Base-by-base conservation (phyloP, 2,797 vertebrate species). In the Danio choprae region DNA sequence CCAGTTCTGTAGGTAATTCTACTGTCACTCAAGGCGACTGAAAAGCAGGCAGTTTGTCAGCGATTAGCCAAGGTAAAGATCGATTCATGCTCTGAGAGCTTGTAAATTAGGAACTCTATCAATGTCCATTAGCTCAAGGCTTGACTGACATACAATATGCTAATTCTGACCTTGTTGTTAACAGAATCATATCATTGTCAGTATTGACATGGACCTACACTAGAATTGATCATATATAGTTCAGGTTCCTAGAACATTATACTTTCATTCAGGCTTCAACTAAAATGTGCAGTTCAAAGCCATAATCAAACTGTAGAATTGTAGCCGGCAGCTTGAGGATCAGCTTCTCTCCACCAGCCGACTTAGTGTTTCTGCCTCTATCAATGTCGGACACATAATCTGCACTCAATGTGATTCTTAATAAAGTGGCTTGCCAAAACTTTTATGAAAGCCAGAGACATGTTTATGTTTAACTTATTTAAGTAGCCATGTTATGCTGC, bases 111-210 rank as follows among this genome's bases (percentile, higher is more conserved):
- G 68, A 84, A 81, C 77, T 79, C 74, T 75, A 72, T 84, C 80
- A 81, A 62, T 84, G 76, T 56, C 82, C 82, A 74, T 87, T 84
- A 85, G 51, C 63, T 59, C 58, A 84, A 64, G 58, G 38, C 72
- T 79, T 74, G 74, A 82, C 77, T 83, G 83, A 80, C 85, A 85
- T 77, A 29, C 29, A 29, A 29, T 29, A 82, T 86, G 85, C 82
- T 84, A 85, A 86, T 85, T 81, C 59, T 65, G 85, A 84, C 82
- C 85, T 84, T 83, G 82, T 81, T 83, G 67, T 79, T 81, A 53
- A 48, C 40, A 55, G 40, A 43, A 9, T 40, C 65, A 53, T 62
- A 40, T 64, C 18, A 79, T 82, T 84, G 82, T 79, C 41, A 55
- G 40, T 58, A 83, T 73, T 79, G 65, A 70, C 72, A 70, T 74